Evolutionary conservation across 2,113 vertebrate species (phyloP).

Genomic region (Grus americana): DNA sequence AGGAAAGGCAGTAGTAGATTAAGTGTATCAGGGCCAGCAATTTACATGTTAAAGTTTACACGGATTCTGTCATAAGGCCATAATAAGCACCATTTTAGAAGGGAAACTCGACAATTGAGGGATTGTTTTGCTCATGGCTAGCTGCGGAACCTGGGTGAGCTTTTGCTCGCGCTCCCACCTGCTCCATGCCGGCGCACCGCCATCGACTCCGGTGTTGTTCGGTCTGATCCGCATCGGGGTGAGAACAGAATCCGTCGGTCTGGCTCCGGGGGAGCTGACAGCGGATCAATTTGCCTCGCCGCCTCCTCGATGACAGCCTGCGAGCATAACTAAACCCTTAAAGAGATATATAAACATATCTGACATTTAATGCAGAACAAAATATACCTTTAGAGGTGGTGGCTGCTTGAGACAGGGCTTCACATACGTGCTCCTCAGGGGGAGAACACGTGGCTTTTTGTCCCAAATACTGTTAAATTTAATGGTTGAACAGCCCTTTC

Average conservation of each 20-base stretch:
- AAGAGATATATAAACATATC: background rate
- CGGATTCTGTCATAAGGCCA: background rate
- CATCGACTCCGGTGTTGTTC: accelerated
- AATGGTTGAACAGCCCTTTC: background rate
- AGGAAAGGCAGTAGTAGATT: background rate
- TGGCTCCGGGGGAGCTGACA: background rate
- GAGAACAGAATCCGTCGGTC: background rate
- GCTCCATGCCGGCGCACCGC: accelerated
- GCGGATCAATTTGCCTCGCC: background rate
- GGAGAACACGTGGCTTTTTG: accelerated
- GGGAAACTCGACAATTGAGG: background rate
- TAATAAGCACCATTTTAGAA: background rate
- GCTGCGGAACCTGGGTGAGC: background rate
- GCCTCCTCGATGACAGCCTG: background rate
- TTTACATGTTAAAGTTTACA: slow-evolving; percentile 5
- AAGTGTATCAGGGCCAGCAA: background rate
- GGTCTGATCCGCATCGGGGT: background rate
- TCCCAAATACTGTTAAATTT: background rate
- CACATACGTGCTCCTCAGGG: background rate
- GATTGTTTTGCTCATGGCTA: background rate
- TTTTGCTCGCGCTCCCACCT: background rate
- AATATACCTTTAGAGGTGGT: background rate
- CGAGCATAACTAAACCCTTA: background rate
- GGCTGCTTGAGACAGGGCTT: background rate
- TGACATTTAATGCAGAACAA: background rate